phyloP scores from a whole-genome alignment of 53 echinoderm and acorn worm genomes.

The Holothuria scabra region DNA sequence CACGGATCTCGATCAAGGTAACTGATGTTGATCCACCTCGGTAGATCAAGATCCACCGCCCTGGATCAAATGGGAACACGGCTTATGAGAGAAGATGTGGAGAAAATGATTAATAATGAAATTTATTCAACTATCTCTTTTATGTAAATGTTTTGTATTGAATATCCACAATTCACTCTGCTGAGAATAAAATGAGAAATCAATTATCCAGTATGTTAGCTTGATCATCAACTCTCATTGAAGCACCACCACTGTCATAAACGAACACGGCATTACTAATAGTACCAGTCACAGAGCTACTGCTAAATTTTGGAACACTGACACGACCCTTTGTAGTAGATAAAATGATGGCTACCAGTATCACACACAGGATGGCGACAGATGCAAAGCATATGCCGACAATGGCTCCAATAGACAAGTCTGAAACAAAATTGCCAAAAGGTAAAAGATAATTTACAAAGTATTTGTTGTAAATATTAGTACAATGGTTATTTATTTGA shows the following conservation, averaged over 20 bases:
- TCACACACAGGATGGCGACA: background rate
- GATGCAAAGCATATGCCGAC: slow-evolving; percentile 8
- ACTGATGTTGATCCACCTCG: no score
- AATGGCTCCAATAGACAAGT: slow-evolving; percentile 12
- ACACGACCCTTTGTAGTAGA: background rate
- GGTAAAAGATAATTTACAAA: no score
- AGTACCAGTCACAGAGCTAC: background rate
- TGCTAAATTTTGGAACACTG: background rate
- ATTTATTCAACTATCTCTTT: no score
- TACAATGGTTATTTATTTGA: no score
- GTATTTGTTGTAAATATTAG: no score
- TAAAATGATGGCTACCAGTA: background rate
- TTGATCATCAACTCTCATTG: slow-evolving; percentile 33
- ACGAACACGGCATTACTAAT: slow-evolving; percentile 26
- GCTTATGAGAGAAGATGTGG: no score
- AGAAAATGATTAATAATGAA: no score
- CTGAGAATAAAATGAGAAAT: background rate
- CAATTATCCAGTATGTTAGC: background rate
- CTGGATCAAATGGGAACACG: no score
- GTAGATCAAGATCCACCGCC: no score
- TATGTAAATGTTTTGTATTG: no score
- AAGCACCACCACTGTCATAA: slow-evolving; percentile 27
- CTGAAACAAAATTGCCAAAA: background rate
- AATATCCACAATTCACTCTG: no score
- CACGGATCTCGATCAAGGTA: no score